A percentile compares a stretch with the other conserved stretches of the same genome.
Conservation (phyloP, 2,797 vertebrate species). For the Sciaenops ocellatus region DNA sequence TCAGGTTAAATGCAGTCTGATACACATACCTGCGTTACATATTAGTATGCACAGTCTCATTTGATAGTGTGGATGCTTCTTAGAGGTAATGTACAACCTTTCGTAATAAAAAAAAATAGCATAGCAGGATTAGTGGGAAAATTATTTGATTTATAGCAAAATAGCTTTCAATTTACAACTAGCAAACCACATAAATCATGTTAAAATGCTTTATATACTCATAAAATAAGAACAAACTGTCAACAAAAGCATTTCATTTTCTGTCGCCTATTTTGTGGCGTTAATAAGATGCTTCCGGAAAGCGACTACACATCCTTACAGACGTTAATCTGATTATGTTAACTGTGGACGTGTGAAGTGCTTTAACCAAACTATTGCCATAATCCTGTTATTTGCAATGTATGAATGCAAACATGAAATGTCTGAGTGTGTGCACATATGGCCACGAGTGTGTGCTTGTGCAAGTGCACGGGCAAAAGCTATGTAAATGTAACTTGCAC, state of each 20-base stretch:
- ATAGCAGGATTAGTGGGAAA: background rate
- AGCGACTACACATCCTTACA: constrained; percentile 7
- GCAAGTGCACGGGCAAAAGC: constrained; percentile 9
- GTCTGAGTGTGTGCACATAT: background rate
- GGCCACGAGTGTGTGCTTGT: background rate
- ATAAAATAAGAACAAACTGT: background rate
- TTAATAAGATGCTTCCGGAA: constrained; percentile 13
- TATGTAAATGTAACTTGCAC: background rate
- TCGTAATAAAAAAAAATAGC: background rate
- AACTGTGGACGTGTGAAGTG: constrained; percentile 25
- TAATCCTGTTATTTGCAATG: constrained; percentile 51
- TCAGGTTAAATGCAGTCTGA: background rate
- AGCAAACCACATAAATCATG: background rate
- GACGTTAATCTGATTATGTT: constrained; percentile 36
- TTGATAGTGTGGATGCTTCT: background rate
- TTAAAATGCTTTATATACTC: background rate
- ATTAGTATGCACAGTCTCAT: background rate
- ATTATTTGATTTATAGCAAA: background rate
- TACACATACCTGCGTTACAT: background rate
- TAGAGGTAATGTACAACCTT: constrained; percentile 11
- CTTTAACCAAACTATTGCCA: constrained; percentile 34
- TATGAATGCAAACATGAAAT: constrained; percentile 11
- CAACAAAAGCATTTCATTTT: background rate
- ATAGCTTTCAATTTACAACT: background rate
- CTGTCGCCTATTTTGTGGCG: background rate